Evolutionary conservation across 2,113 vertebrate genomes (phyloP).

Genomic region (Collichthys lucidus): DNA sequence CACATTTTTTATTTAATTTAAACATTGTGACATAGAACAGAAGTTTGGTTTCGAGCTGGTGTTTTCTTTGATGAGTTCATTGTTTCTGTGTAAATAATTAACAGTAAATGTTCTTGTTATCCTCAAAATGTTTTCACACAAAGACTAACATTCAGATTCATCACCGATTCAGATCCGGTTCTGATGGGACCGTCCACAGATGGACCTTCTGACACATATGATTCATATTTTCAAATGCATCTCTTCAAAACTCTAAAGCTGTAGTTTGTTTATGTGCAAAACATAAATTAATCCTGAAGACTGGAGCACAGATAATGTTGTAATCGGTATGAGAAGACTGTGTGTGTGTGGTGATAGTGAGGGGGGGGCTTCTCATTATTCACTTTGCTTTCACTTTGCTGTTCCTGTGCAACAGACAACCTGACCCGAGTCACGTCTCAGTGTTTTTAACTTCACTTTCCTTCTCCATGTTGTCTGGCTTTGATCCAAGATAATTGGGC

Average conservation of each 20-base stretch:
- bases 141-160: not conserved
- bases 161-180: not conserved
- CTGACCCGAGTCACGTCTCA: constrained; percentile 49
- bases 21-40: not conserved
- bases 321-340: constrained; percentile 10
- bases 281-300: constrained; percentile 4
- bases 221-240: constrained; percentile 11
- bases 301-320: constrained; percentile 1
- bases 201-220: not conserved
- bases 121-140: not conserved
- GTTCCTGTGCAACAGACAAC: constrained; percentile 33
- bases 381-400: constrained; percentile 20
- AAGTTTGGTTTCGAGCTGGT: not conserved
- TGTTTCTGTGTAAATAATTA: not conserved
- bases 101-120: not conserved
- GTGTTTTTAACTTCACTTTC: constrained; percentile 46
- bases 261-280: constrained; percentile 9
- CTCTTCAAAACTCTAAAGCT: constrained; percentile 4
- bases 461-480: constrained; percentile 48
- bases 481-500: constrained; percentile 65
- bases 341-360: not conserved
- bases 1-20: not conserved
- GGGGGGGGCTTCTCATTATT: constrained; percentile 14
- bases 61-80: not conserved
- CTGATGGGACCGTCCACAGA: not conserved